Base-by-base conservation (phyloP, 2,113 vertebrate genomes). In the Bungarus multicinctus region DNA sequence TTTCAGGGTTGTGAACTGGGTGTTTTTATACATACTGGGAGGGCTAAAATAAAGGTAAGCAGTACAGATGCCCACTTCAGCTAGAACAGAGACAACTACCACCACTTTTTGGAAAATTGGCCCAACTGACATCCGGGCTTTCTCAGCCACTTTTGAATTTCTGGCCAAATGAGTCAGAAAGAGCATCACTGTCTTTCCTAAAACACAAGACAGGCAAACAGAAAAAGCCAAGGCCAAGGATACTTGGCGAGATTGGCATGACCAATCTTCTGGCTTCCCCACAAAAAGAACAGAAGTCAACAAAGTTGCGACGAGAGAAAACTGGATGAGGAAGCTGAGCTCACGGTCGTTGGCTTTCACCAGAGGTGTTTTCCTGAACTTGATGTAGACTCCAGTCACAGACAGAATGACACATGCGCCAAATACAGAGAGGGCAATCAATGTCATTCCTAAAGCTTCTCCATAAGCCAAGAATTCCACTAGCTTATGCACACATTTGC, bases 391-490 rank as follows among this genome's bases (percentile, higher is more conserved):
- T 22, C 97, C 89, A 7, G 47, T 96, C 0, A 98, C 97, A 12
- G 93, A 96, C 0, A 98, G 93, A 58, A 98, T 97, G 57, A 97
- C 85, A 0, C 98, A 97, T 0, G 97, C 98, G 25, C 98, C 98
- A 9, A 98, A 97, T n/a, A 97, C 95, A 1, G 98, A 97, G n/a
- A 99, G 98, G 88, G 94, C 97, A 3, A 98, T 98, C 85, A 99
- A 95, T 0, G 97, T 98, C 93, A 98, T 98, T 4, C 98, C 98
- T 94, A 99, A 95, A 2, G 98, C 97, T 91, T 99, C 98, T 18
- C 97, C 95, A 9, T 98, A 98, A 90, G 97, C 98, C 53, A 98
- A 97, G 95, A 98, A 99, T 95, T 99, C 98, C 20, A 98, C 98
- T 92, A 97, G 97, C 93, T 98, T 98, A 30, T 97, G 97, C 3